Conservation (phyloP, 1,140 invertebrate genomes). For the Saccostrea cuccullata region DNA sequence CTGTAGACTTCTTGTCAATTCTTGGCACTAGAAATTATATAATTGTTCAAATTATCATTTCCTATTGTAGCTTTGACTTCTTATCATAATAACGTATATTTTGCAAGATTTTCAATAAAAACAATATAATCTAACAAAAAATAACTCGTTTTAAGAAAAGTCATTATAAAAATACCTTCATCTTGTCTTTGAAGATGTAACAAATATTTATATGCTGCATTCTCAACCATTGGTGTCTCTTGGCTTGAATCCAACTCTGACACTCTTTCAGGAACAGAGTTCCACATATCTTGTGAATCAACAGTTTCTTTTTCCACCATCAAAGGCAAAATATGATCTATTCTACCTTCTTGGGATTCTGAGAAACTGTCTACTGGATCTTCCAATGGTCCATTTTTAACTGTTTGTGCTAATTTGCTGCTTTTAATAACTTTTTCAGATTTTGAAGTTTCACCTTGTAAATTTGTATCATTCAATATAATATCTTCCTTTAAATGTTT, state of each 20-base stretch:
- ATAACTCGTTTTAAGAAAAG: background rate
- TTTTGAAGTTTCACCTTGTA: background rate
- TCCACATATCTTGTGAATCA: background rate
- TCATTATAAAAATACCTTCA: background rate
- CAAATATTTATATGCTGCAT: conserved; percentile 6
- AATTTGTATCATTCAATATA: background rate
- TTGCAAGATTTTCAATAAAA: background rate
- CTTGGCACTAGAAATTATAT: background rate
- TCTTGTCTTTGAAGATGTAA: background rate
- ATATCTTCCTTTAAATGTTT: background rate
- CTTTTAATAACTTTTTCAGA: background rate
- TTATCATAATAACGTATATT: background rate
- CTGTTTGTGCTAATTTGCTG: background rate
- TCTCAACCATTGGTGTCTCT: background rate
- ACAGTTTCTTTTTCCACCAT: background rate
- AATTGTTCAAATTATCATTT: background rate
- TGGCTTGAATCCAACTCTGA: background rate
- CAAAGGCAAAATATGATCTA: background rate
- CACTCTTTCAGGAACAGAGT: background rate
- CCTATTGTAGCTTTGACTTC: background rate
- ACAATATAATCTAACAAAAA: too few species aligned
- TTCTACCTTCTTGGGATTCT: background rate
- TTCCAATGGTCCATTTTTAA: background rate
- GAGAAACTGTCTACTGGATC: background rate
- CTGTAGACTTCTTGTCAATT: background rate